A percentile compares a stretch with the other conserved stretches of the same genome.
phyloP scores from a whole-genome alignment of 2,888 invertebrate genomes.

The Ptychoptera albimana region DNA sequence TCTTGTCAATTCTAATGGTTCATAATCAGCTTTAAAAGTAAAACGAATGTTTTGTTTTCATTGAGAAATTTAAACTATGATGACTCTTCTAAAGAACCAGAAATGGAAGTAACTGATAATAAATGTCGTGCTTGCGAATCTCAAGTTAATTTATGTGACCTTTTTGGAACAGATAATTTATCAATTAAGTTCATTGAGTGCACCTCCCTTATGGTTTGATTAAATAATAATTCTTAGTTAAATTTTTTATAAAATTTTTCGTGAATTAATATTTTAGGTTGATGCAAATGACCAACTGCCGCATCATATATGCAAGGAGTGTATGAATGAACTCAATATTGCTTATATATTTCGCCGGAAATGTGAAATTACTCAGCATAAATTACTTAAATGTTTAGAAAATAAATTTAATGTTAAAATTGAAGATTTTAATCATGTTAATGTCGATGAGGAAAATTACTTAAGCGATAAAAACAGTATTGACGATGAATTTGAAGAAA shows the following conservation, averaged over 20 bases:
- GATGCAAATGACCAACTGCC: slow-evolving; percentile 11
- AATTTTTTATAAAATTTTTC: background rate
- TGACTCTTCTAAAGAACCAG: no score
- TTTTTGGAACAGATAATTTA: slow-evolving; percentile 6
- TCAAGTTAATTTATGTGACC: slow-evolving; percentile 2
- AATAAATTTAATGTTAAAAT: background rate
- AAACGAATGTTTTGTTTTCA: no score
- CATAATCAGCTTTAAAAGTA: no score
- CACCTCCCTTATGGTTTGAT: slow-evolving; percentile 8
- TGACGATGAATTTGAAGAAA: background rate
- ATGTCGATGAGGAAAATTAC: background rate
- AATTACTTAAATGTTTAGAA: slow-evolving; percentile 1
- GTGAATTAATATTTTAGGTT: slow-evolving; percentile 9
- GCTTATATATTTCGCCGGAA: slow-evolving; percentile 13
- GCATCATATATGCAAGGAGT: slow-evolving; percentile 11
- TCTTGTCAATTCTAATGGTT: no score
- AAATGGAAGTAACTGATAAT: background rate
- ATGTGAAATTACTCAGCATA: slow-evolving; percentile 12
- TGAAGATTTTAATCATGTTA: background rate
- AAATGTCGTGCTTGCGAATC: slow-evolving; percentile 9
- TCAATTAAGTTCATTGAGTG: slow-evolving; percentile 8
- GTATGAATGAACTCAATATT: slow-evolving; percentile 10
- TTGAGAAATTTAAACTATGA: no score
- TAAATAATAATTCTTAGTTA: background rate
- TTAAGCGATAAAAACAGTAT: background rate